These are phyloP conservation scores for Lasiommata megera DNA, from an alignment of 2,888 invertebrate genomes.

Conservation along the genomic window DNA sequence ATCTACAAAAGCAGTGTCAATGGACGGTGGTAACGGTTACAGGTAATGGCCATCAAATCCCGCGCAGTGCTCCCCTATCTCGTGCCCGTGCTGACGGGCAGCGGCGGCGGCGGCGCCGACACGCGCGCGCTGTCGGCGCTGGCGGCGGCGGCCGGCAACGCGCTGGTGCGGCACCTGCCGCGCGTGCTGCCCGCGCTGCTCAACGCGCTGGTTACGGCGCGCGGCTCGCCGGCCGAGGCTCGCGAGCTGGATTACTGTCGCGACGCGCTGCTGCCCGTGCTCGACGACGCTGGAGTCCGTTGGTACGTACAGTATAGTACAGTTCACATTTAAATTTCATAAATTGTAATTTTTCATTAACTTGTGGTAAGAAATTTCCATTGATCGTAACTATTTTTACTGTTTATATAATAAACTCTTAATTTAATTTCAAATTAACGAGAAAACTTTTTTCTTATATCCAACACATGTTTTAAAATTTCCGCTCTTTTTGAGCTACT, in stretches of 20 bases:
- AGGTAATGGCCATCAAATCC: slow-evolving; percentile 97
- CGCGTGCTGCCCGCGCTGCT: slow-evolving; percentile 96
- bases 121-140: slow-evolving; percentile 96
- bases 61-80: slow-evolving; percentile 97
- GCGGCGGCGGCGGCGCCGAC: slow-evolving; percentile 82
- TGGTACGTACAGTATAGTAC: slow-evolving; percentile 73
- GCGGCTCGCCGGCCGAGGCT: slow-evolving; percentile 83
- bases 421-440: no score
- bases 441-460: no score
- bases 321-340: no score
- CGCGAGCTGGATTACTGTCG: slow-evolving; percentile 95
- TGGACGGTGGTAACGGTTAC: not conserved
- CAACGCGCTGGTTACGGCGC: slow-evolving; percentile 86
- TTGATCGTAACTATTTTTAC: no score
- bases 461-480: no score
- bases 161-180: slow-evolving; percentile 93
- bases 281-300: slow-evolving; percentile 92
- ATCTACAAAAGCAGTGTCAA: no score
- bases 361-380: no score
- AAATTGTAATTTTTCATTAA: no score
- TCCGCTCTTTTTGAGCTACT: no score
- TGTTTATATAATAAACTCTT: no score
- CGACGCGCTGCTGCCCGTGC: slow-evolving; percentile 94
- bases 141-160: slow-evolving; percentile 96
- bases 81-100: slow-evolving; percentile 93